Conservation (phyloP, 2,797 vertebrate genomes). For the Sphenopsis melanotis region DNA sequence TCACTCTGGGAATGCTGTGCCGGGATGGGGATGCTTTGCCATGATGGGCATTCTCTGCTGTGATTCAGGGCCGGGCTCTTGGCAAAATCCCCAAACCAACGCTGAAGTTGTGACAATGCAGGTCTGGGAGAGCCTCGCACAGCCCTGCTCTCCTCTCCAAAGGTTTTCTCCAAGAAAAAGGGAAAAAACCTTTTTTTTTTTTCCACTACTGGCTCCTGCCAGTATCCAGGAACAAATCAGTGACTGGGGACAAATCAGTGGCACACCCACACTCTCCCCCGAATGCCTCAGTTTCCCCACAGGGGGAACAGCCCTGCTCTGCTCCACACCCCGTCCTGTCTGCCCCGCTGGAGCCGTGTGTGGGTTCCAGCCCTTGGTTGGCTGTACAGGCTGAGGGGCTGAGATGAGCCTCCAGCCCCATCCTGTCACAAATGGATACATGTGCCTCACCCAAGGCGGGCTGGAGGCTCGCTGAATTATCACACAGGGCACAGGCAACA, state of each 20-base stretch:
- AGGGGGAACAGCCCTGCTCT: background rate
- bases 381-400: background rate
- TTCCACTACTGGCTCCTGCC: background rate
- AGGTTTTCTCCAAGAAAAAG: background rate
- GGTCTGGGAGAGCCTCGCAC: background rate
- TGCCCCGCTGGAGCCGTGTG: fast-evolving
- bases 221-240: background rate
- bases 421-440: background rate
- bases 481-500: background rate
- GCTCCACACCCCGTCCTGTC: fast-evolving
- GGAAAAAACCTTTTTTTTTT: fast-evolving
- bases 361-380: background rate
- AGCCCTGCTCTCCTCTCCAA: background rate
- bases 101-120: fast-evolving
- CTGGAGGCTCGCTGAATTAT: background rate
- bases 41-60: background rate
- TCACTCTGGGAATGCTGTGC: background rate
- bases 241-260: background rate
- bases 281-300: background rate
- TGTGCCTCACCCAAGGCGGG: fast-evolving
- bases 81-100: background rate
- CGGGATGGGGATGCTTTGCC: fast-evolving
- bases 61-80: fast-evolving
- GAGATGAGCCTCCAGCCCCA: background rate
- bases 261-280: background rate